Percentiles rank a stretch among this genome's conserved stretches.
phyloP scores from a whole-genome alignment of 2,113 vertebrate genomes.

The Halichoeres trimaculatus region DNA sequence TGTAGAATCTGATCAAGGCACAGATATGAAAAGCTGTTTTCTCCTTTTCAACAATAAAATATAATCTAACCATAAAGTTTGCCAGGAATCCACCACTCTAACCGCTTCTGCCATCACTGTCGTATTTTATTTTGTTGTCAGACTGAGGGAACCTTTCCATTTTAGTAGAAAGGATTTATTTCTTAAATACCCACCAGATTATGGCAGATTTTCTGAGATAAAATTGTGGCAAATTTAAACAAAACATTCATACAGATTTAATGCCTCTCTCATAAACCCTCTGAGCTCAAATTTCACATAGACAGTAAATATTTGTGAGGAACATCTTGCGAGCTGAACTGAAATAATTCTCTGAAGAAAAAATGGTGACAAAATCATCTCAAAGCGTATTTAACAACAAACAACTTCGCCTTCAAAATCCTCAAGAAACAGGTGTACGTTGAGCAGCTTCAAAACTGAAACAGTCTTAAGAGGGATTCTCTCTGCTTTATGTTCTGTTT shows the following conservation, averaged over 20 bases:
- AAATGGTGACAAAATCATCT: constrained; percentile 16
- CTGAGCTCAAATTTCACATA: neutral
- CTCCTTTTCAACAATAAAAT: neutral
- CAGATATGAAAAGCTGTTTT: neutral
- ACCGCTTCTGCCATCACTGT: too few relatives aligned
- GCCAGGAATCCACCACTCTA: neutral
- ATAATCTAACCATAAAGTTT: neutral
- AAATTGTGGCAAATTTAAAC: neutral
- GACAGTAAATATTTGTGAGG: constrained; percentile 25
- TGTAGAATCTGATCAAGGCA: constrained; percentile 1
- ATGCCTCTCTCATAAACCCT: neutral
- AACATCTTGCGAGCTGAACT: constrained; percentile 6
- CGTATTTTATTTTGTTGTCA: neutral
- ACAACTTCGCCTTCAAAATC: constrained; percentile 31
- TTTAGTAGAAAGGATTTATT: neutral
- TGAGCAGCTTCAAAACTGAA: constrained; percentile 30
- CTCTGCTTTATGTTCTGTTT: constrained; percentile 57
- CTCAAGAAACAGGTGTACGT: constrained; percentile 24
- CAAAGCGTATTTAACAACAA: constrained; percentile 30
- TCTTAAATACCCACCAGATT: neutral
- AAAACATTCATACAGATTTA: neutral
- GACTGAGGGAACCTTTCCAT: neutral
- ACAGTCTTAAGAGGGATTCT: constrained; percentile 27
- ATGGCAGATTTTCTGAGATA: neutral
- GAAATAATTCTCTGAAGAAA: constrained; percentile 18